Percentiles rank a stretch among this genome's conserved stretches.
Conservation (phyloP, 2,888 invertebrate genomes). For the Invenusta paracnida region DNA sequence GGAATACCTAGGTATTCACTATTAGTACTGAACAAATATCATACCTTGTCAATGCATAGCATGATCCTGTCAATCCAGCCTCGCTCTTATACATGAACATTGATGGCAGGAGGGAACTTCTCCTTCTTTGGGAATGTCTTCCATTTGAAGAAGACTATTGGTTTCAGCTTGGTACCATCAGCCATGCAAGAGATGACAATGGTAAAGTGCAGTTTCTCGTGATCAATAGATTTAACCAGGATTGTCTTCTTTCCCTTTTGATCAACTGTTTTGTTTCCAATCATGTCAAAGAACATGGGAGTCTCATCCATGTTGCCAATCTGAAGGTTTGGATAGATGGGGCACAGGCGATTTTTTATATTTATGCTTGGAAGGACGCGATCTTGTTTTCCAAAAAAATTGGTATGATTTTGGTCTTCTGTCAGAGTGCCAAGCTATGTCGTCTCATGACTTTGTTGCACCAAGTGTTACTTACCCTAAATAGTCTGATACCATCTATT, state of each 20-base stretch:
- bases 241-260: constrained; percentile 45
- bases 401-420: neutral
- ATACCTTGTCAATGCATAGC: neutral
- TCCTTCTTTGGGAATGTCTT: constrained; percentile 40
- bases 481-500: constrained; percentile 36
- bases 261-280: constrained; percentile 34
- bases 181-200: constrained; percentile 44
- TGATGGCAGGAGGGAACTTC: constrained; percentile 42
- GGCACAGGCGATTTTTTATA: constrained; percentile 8
- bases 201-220: constrained; percentile 45
- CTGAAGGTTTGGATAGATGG: neutral
- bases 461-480: constrained; percentile 38
- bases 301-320: constrained; percentile 30
- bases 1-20: constrained; percentile 3
- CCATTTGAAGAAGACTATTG: constrained; percentile 45
- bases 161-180: constrained; percentile 46
- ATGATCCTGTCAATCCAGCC: neutral
- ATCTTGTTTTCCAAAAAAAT: too few relatives aligned
- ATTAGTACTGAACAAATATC: neutral
- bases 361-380: constrained; percentile 12
- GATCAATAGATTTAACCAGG: constrained; percentile 43
- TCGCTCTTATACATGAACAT: constrained; percentile 32
- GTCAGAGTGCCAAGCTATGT: neutral
- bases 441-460: constrained; percentile 41
- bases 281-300: constrained; percentile 40